Evolutionary conservation across 2,888 invertebrate species (phyloP), one percentile per base, ranked within the genome.

Genomic region (Athetis lepigone): DNA sequence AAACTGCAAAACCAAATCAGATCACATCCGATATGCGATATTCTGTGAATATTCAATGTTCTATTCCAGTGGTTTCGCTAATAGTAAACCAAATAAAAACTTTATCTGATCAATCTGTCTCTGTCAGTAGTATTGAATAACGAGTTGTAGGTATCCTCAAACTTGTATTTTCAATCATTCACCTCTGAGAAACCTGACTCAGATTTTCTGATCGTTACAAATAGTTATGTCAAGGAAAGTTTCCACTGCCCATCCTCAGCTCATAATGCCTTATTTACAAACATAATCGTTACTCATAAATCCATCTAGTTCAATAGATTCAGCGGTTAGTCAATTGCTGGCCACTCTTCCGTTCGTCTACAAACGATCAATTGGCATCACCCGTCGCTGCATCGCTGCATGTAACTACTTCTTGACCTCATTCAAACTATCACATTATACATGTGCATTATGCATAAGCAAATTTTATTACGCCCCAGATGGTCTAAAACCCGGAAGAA

Each of bases 361-460:
- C 59, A 74, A 78, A 56, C 46, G 47, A n/a, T 66, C 69, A 81
- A 81, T 80, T 78, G 79, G 49, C 27, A 16, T 51, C 43, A 21
- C 50, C 13, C 23, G 50, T 13, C 21, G 29, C n/a, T 72, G 55
- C 52, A 64, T 49, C 11, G 19, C 7, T 64, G 65, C 71, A 64
- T 19, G 33, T 39, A 63, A n/a, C n/a, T n/a, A n/a, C n/a, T n/a
- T n/a, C 45, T 7, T 65, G 18, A 23, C 18, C 18, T 19, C 25
- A 51, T 47, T 63, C 21, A 46, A 45, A 25, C 37, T 16, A 27
- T 29, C n/a, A 23, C 19, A 13, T 42, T 40, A 8, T 16, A 59
- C 45, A 46, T 46, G 39, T 46, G 25, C 45, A 51, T 62, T 33
- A 33, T 33, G 13, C 33, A 4, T 29, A 29, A 36, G 36, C 13